These are phyloP conservation scores for Apis florea DNA, from an alignment of 1,140 invertebrate genomes.

Conservation along the genomic window DNA sequence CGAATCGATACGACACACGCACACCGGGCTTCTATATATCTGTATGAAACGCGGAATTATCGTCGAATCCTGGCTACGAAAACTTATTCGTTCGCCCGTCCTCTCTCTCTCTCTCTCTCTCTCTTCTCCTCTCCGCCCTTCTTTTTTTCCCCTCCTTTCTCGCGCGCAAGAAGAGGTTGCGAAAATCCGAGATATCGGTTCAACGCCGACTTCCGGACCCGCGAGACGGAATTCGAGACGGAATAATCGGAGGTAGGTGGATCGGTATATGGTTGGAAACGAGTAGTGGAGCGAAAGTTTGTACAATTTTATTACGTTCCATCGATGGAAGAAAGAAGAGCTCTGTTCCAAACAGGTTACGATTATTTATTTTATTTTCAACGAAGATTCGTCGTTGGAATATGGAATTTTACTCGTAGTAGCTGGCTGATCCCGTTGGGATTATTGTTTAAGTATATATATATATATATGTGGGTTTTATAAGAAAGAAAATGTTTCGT, in stretches of 20 bases:
- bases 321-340: too few species aligned
- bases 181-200: not conserved
- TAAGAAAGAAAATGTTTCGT: rapidly evolving
- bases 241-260: too few species aligned
- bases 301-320: not conserved
- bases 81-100: not conserved
- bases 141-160: too few species aligned
- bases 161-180: too few species aligned
- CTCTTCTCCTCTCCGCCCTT: not conserved
- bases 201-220: not conserved
- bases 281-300: not conserved
- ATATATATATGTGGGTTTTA: not conserved
- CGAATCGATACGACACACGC: constrained; percentile 75
- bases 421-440: too few species aligned
- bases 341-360: too few species aligned
- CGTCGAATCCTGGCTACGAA: constrained; percentile 10
- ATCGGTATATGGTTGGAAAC: not conserved
- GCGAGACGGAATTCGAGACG: too few species aligned
- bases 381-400: too few species aligned
- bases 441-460: too few species aligned
- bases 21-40: constrained; percentile 52
- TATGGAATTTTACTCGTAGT: too few species aligned
- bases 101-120: not conserved
- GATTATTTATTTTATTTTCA: too few species aligned
- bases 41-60: constrained; percentile 44